Base-by-base conservation (phyloP, 2,113 vertebrate species). In the Clarias gariepinus region DNA sequence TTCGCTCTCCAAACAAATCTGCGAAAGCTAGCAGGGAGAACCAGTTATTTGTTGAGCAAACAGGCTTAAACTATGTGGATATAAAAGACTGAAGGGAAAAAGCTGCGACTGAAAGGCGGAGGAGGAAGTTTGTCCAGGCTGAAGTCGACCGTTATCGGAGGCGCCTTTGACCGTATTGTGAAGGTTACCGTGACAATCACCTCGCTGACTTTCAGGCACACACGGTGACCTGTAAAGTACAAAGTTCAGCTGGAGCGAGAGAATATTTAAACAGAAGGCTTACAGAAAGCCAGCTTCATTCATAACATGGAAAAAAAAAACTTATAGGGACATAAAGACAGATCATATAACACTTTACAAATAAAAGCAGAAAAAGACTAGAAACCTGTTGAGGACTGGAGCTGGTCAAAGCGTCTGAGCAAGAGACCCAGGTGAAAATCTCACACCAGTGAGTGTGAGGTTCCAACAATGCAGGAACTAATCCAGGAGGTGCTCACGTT, bases 1-100 rank as follows among this genome's bases (percentile, higher is more conserved):
- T 94, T 90, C 76, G 81, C 87, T 92, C 87, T 91, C 86, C 92
- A 92, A 93, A 94, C 93, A 94, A 82, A 18, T 89, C 0, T 15
- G 79, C 90, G 88, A 91, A 87, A 89, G 71, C 86, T 68, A 57
- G 73, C 47, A 64, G 60, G 41, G 78, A 74, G 89, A 55, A 79
- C 47, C 52, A 89, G 81, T 78, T 68, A 81, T 66, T 82, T 47
- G 41, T 7, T 88, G 21, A 11, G 85, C 87, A 93, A 92, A 93
- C 89, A 93, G 91, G 88, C 90, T 84, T 84, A 15, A 90, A 87
- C 89, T 89, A 66, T 47, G 66, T 74, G 91, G 85, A 90, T 89
- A 91, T 83, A 82, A 89, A 47, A 77, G 88, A 85, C 23, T 1
- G 73, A 89, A 88, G 41, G 58, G 52, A 81, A 30, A 87, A 85